Evolutionary conservation across 1,140 invertebrate genomes (phyloP).

Genomic region (Musca domestica): DNA sequence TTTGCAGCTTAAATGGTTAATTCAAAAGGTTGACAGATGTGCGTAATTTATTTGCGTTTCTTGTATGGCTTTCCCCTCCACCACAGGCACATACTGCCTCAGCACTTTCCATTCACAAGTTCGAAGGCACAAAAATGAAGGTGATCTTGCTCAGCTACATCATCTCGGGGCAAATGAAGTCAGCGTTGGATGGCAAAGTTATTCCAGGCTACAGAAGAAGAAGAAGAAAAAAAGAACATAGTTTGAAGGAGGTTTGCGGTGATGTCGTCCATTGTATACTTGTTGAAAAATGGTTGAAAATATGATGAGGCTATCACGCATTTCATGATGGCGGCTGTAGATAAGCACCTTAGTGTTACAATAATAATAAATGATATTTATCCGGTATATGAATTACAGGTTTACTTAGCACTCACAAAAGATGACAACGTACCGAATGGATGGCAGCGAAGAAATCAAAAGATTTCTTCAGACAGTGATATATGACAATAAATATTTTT

Average conservation of each 20-base stretch:
- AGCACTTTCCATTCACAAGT: too few species aligned
- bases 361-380: conserved; percentile 23
- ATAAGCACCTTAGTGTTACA: conserved; percentile 23
- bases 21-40: conserved; percentile 53
- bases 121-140: too few species aligned
- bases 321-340: conserved; percentile 23
- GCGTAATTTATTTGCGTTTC: conserved; percentile 47
- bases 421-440: background rate
- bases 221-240: too few species aligned
- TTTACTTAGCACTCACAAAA: conserved; percentile 4
- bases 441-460: background rate
- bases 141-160: too few species aligned
- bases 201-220: too few species aligned
- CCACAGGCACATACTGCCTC: background rate
- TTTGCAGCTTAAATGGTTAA: conserved; percentile 54
- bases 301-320: conserved; percentile 26
- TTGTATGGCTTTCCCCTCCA: conserved; percentile 25
- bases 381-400: conserved; percentile 21
- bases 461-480: conserved; percentile 16
- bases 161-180: too few species aligned
- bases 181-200: too few species aligned
- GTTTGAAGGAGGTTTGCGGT: background rate
- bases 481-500: conserved; percentile 19
- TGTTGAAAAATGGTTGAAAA: conserved; percentile 9
- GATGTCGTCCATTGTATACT: conserved; percentile 5